A percentile compares a stretch with the other conserved stretches of the same genome.
Evolutionary conservation across 2,797 vertebrate species (phyloP).

Genomic region (Myotis vivesi): DNA sequence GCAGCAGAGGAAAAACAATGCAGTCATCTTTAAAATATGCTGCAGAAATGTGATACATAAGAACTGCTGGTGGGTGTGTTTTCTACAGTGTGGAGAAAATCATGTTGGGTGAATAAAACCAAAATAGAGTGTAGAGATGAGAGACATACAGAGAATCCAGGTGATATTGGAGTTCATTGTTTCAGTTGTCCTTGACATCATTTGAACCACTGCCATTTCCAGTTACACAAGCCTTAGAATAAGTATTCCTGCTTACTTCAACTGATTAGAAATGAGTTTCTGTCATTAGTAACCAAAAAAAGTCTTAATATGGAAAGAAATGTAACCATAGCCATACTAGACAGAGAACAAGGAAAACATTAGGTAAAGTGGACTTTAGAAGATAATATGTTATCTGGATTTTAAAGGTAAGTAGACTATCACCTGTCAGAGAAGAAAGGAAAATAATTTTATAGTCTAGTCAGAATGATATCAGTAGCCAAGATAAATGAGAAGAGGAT

Average conservation of each 20-base stretch:
- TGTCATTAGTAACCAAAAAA: constrained; percentile 12
- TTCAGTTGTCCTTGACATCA: neutral
- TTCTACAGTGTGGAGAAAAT: neutral
- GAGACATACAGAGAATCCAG: neutral
- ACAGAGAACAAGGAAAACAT: neutral
- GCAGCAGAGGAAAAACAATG: neutral
- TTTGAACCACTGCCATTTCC: neutral
- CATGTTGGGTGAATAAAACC: neutral
- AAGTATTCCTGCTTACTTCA: neutral
- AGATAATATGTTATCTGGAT: neutral
- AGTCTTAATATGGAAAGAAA: neutral
- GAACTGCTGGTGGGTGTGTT: neutral
- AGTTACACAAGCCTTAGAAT: neutral
- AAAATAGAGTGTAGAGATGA: neutral
- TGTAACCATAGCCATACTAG: neutral
- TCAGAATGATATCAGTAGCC: neutral
- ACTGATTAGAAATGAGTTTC: neutral
- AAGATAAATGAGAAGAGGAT: neutral
- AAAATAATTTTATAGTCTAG: neutral
- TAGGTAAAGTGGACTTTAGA: neutral
- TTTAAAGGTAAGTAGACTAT: neutral
- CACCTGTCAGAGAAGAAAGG: neutral
- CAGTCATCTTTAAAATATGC: neutral
- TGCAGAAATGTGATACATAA: neutral
- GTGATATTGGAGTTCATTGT: neutral